Evolutionary conservation across 2,113 vertebrate species (phyloP), one percentile per base, ranked within the genome.

Genomic region (Gymnobelideus leadbeateri): DNA sequence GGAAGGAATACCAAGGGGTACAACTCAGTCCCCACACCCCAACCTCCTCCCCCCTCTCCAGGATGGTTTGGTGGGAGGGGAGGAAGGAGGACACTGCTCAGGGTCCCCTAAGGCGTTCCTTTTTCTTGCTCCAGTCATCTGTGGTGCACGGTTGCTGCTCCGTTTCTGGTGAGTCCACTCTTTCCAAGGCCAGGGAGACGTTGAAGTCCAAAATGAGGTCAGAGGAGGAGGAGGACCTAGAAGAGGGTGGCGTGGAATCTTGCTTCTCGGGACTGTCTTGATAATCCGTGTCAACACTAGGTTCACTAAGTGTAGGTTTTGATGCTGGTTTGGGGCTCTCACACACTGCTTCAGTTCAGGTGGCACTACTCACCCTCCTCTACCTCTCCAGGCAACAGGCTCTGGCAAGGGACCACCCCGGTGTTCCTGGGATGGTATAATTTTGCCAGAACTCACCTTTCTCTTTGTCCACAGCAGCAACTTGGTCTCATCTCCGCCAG

Each of bases 71-170:
- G 16, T 21, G 52, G 52, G 52, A 52, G 19, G 52, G 52, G 52
- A 52, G 52, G 16, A 52, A 19, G 52, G 16, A 52, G 52, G 16
- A 19, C 52, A 52, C 21, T 52, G 52, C 52, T 52, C 52, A 52
- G 52, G 19, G 3, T 2, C 19, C 16, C 16, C 52, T 52, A 97
- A 99, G 99, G 61, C 99, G 99, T 98, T 99, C 99, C 0, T 99
- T 99, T 98, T 99, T 99, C 99, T 99, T 99, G 99, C 99, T 99
- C 99, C 99, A 99, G 99, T 99, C 99, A 51, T 51, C 11, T 51
- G 8, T 51, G 51, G 51, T 51, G 51, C 51, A 12, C 9, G 51
- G 51, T 51, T 51, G 51, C 51, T 51, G 51, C 51, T 51, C 51
- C 0, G 51, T 51, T 51, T 51, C 51, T 51, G 51, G 51, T 11